Base-by-base conservation (phyloP, 2,888 invertebrate species). In the Stomorhina lunata region DNA sequence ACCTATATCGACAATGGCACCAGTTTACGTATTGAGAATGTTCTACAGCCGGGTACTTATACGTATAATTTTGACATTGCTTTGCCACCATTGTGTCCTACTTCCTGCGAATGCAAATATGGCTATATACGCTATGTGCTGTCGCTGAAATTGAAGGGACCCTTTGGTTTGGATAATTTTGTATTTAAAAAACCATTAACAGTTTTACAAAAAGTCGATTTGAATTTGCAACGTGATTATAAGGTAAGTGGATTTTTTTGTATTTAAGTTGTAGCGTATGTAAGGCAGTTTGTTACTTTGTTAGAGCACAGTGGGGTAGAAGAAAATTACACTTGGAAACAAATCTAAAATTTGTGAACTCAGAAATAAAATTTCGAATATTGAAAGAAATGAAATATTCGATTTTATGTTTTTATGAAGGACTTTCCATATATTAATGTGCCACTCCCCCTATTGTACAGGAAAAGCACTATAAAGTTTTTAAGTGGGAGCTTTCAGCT, bases 101-200 rank as follows among this genome's bases (percentile, higher is more conserved):
- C 87, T 4, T 86, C 87, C 10, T 96, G 95, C 89, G 94, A 94
- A 87, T 94, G 94, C 4, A 92, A 94, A 88, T 92, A 92, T 90
- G 96, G 97, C 0, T 93, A 94, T 87, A 93, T 97, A 37, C 92
- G 95, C 22, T 97, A 97, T 88, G 94, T 93, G 2, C 92, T 96
- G 3, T 95, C 94, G 88, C 94, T 95, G 6, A 94, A 93, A 0
- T 90, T 97, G 9, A 96, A 96, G 88, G 92, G 95, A 7, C 95
- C 96, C 12, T 95, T 95, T 95, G 95, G 95, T 86, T 95, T 95
- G 89, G 87, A 89, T 53, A 89, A 88, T 72, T 79, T 79, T 57
- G 85, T 84, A 2, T 89, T 88, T 25, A 86, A 85, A 15, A 86
- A 88, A 57, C 86, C 88, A 0, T 95, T 97, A 86, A 96, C 95